Percentiles rank a stretch among this genome's conserved stretches.
phyloP scores from a whole-genome alignment of 2,797 vertebrate species.

The Lycodopsis pacificus region DNA sequence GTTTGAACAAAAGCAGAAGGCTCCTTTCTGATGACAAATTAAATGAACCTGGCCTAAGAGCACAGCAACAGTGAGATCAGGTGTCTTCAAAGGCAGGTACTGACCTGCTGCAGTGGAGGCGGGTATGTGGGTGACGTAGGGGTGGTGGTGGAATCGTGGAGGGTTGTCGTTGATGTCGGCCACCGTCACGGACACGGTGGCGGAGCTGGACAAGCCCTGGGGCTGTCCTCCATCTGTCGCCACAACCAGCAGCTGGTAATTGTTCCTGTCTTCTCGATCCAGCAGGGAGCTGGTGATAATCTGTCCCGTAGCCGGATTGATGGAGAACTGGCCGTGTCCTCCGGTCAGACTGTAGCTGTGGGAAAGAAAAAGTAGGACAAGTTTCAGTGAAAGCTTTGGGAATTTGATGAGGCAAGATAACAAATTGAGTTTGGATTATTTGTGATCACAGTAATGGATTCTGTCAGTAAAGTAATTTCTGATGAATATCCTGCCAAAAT shows the following conservation, averaged over 20 bases:
- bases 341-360: slow-evolving; percentile 93
- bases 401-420: neutral
- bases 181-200: slow-evolving; percentile 91
- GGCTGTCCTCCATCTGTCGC: slow-evolving; percentile 91
- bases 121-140: slow-evolving; percentile 96
- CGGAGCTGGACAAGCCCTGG: slow-evolving; percentile 90
- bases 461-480: neutral
- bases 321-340: slow-evolving; percentile 94
- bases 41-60: neutral
- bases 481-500: neutral
- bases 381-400: slow-evolving; percentile 6
- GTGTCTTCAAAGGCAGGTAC: neutral
- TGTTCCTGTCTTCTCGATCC: slow-evolving; percentile 90
- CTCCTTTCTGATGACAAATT: neutral
- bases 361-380: slow-evolving; percentile 6
- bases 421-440: neutral
- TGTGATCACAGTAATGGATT: no score
- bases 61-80: neutral
- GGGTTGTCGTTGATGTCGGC: slow-evolving; percentile 97
- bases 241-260: slow-evolving; percentile 94
- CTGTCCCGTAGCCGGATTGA: slow-evolving; percentile 97
- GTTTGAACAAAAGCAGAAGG: neutral
- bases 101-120: slow-evolving; percentile 91
- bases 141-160: slow-evolving; percentile 96
- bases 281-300: slow-evolving; percentile 96